A percentile compares a stretch with the other conserved stretches of the same genome.
phyloP scores from a whole-genome alignment of 2,113 vertebrate genomes.

The Puntigrus tetrazona region DNA sequence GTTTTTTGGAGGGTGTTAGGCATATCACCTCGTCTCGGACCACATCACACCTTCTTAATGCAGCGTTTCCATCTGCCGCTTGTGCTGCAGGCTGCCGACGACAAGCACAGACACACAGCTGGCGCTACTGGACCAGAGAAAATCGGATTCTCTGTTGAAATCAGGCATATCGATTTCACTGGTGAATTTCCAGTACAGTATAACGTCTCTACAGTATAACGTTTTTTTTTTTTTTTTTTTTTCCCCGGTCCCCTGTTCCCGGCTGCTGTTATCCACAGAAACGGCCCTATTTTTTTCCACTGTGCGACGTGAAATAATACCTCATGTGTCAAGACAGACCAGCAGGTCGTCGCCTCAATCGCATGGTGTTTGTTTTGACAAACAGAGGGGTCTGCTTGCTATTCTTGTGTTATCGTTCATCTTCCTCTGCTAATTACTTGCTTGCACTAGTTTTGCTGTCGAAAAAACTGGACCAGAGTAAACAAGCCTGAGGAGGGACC shows the following conservation, averaged over 20 bases:
- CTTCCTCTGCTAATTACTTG: conserved; percentile 11
- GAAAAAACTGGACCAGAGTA: conserved; percentile 19
- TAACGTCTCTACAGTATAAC: too few relatives aligned
- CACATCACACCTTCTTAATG: conserved; percentile 48
- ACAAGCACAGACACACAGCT: conserved; percentile 31
- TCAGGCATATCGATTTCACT: conserved; percentile 8
- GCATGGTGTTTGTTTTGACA: conserved; percentile 16
- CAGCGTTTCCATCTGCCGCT: conserved; percentile 33
- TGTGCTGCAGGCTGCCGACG: conserved; percentile 13
- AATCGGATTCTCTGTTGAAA: conserved; percentile 28
- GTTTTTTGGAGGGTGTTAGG: conserved; percentile 16
- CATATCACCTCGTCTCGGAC: conserved; percentile 15
- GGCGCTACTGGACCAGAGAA: conserved; percentile 15
- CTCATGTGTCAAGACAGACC: neutral
- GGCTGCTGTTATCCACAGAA: neutral
- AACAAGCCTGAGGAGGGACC: neutral
- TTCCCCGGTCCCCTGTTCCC: neutral
- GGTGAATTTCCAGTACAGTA: neutral
- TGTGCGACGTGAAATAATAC: neutral
- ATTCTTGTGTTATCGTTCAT: conserved; percentile 11
- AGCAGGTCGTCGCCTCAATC: conserved; percentile 9
- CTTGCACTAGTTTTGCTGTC: conserved; percentile 2
- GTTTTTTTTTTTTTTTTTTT: neutral
- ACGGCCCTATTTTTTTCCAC: neutral
- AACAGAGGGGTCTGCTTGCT: neutral